Evolutionary conservation across 2,888 invertebrate genomes (phyloP).

Genomic region (Apamea anceps): DNA sequence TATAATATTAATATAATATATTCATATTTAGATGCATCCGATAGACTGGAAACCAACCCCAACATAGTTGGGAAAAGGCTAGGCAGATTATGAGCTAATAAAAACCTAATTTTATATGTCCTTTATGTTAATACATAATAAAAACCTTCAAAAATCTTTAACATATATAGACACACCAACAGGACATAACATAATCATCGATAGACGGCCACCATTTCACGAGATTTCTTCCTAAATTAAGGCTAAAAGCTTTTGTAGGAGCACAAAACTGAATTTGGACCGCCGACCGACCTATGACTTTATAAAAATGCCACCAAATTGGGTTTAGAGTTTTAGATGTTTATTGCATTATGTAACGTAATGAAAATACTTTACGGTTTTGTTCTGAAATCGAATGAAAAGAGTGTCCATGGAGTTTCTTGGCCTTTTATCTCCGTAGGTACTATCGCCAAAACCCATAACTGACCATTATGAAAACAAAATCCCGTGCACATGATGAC

Average conservation of each 20-base stretch:
- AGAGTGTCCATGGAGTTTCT: not conserved
- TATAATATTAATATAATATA: too few relatives aligned
- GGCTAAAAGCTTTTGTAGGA: conserved; percentile 61
- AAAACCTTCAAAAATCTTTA: not conserved
- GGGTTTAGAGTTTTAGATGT: conserved; percentile 33
- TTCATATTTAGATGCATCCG: too few relatives aligned
- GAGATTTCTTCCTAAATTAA: conserved; percentile 56
- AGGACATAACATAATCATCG: conserved; percentile 12
- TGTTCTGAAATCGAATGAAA: not conserved
- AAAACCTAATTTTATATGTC: not conserved
- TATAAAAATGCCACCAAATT: conserved; percentile 53
- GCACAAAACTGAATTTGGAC: conserved; percentile 58
- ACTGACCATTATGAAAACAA: too few relatives aligned
- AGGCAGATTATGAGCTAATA: too few relatives aligned
- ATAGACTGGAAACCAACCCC: too few relatives aligned
- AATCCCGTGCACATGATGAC: too few relatives aligned
- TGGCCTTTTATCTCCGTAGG: not conserved
- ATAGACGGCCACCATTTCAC: conserved; percentile 31
- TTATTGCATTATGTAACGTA: conserved; percentile 13
- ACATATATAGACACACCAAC: not conserved
- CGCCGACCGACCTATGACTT: conserved; percentile 34
- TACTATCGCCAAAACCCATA: too few relatives aligned
- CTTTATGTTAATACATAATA: too few relatives aligned
- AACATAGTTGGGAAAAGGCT: too few relatives aligned
- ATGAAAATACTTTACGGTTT: conserved; percentile 20